These are phyloP conservation scores for Eidolon helvum DNA, from an alignment of 2,113 vertebrate genomes.

Conservation along the genomic window DNA sequence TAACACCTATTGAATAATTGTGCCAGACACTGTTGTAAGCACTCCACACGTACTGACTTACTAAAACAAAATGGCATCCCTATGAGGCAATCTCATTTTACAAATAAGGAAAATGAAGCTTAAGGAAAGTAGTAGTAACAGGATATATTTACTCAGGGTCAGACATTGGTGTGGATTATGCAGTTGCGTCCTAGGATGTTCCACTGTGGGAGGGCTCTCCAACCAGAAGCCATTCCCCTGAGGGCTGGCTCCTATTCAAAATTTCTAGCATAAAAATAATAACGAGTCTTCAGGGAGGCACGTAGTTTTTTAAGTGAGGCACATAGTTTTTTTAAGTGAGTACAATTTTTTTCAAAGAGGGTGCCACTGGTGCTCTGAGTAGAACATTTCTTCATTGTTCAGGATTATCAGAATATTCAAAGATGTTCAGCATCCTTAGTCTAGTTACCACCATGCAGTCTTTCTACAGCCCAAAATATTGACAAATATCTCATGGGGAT, in stretches of 20 bases:
- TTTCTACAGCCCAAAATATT: background rate
- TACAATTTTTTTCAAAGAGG: background rate
- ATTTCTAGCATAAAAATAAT: background rate
- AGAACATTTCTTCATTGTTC: background rate
- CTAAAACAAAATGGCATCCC: background rate
- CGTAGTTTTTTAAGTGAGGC: background rate
- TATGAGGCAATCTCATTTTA: background rate
- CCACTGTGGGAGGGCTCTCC: background rate
- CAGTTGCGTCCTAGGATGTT: too few relatives aligned
- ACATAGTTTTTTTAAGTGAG: constrained; percentile 3
- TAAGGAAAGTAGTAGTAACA: background rate
- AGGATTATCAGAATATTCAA: background rate
- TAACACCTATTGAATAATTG: background rate
- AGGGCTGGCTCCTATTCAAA: background rate
- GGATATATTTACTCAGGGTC: background rate
- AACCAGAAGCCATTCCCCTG: background rate
- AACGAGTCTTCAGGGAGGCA: background rate
- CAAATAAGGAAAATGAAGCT: background rate
- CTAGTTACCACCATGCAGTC: background rate
- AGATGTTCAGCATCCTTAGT: background rate
- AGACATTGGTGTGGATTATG: background rate
- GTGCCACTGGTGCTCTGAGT: background rate
- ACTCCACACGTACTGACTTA: background rate
- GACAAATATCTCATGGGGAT: background rate
- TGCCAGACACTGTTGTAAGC: background rate